Conservation (phyloP, 2,113 vertebrate species). For the Rana temporaria region DNA sequence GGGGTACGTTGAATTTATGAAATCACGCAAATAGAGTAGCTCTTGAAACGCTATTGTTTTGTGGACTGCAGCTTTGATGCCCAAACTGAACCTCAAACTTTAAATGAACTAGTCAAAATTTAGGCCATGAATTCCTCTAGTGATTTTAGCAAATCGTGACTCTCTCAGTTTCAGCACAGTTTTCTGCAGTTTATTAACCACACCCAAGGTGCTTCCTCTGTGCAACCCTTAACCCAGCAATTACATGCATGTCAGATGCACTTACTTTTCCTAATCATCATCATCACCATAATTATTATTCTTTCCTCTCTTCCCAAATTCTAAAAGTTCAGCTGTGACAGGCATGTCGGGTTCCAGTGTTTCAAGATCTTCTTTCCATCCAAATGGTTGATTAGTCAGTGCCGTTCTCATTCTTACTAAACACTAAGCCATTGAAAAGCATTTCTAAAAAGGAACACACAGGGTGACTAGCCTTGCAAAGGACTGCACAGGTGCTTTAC, state of each 20-base stretch:
- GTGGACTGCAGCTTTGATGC: neutral
- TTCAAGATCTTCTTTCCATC: conserved; percentile 39
- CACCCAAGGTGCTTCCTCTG: conserved; percentile 55
- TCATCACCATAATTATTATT: conserved; percentile 54
- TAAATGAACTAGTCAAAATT: conserved; percentile 36
- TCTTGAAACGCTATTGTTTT: neutral
- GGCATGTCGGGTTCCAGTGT: conserved; percentile 41
- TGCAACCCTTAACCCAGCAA: conserved; percentile 53
- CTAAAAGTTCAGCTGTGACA: conserved; percentile 48
- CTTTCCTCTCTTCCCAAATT: conserved; percentile 46
- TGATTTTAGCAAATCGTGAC: conserved; percentile 49
- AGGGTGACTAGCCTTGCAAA: neutral
- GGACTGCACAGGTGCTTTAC: too few relatives aligned
- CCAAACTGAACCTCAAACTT: conserved; percentile 41
- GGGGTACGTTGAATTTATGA: too few relatives aligned
- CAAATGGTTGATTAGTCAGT: conserved; percentile 44
- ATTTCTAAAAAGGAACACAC: conserved; percentile 23
- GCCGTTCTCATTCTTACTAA: conserved; percentile 11
- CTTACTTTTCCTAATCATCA: conserved; percentile 55
- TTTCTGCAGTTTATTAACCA: conserved; percentile 47
- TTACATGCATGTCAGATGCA: conserved; percentile 54
- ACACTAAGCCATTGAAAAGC: conserved; percentile 3
- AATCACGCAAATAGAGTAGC: too few relatives aligned
- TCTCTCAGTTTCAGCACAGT: conserved; percentile 28
- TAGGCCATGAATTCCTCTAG: conserved; percentile 38